Evolutionary conservation across 1,140 invertebrate species (phyloP).

Genomic region (Orchesella cincta): DNA sequence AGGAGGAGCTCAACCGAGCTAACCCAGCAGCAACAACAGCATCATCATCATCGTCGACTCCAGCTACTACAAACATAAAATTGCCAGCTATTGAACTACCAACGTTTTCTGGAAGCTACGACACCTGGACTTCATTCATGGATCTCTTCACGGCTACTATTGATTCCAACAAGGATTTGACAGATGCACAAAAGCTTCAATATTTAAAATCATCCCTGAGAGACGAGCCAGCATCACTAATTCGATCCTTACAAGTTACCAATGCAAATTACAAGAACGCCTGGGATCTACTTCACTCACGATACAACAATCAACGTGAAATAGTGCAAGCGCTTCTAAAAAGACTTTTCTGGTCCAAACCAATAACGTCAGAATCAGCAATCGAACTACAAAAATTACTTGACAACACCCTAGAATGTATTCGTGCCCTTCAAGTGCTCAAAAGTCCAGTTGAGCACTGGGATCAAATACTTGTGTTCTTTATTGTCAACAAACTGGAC

Average conservation of each 20-base stretch:
- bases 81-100: slow-evolving; percentile 33
- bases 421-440: slow-evolving; percentile 41
- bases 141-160: slow-evolving; percentile 35
- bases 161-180: background rate
- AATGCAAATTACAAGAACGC: slow-evolving; percentile 30
- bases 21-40: no score
- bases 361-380: slow-evolving; percentile 17
- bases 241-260: background rate
- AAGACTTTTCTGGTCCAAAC: background rate
- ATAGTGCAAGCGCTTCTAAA: background rate
- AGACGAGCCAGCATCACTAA: slow-evolving; percentile 21
- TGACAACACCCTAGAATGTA: slow-evolving; percentile 38
- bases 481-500: slow-evolving; percentile 46
- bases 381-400: slow-evolving; percentile 35
- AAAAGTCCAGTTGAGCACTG: slow-evolving; percentile 39
- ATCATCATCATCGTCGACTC: no score
- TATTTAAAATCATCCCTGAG: slow-evolving; percentile 33
- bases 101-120: slow-evolving; percentile 22
- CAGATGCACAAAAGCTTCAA: slow-evolving; percentile 19
- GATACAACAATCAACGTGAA: slow-evolving; percentile 27
- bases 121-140: slow-evolving; percentile 33
- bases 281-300: slow-evolving; percentile 5
- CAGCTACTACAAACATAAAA: no score
- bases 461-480: slow-evolving; percentile 45
- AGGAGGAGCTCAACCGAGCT: no score